phyloP scores from a whole-genome alignment of 2,797 vertebrate species.

The Pipistrellus kuhlii region DNA sequence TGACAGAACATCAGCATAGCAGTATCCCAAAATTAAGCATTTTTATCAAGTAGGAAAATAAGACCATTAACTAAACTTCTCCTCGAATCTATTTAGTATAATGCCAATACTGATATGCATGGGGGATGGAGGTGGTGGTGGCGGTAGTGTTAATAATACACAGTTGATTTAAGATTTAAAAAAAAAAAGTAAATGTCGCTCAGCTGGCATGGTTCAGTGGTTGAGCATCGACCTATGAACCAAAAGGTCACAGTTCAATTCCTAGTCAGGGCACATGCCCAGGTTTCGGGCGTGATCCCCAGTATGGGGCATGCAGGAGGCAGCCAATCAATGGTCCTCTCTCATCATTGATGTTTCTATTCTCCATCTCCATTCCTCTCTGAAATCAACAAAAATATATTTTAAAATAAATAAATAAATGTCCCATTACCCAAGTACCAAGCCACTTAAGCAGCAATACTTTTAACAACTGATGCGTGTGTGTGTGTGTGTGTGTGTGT shows the following conservation, averaged over 20 bases:
- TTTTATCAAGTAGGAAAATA: constrained; percentile 58
- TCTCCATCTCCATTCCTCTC: too few species aligned
- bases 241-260: too few species aligned
- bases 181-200: neutral
- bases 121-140: neutral
- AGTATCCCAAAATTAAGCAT: constrained; percentile 32
- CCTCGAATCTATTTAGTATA: constrained; percentile 40
- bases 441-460: constrained; percentile 47
- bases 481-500: too few species aligned
- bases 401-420: constrained; percentile 24
- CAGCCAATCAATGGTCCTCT: too few species aligned
- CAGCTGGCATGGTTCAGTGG: too few species aligned
- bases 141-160: constrained; percentile 37
- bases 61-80: constrained; percentile 61
- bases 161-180: constrained; percentile 24
- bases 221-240: too few species aligned
- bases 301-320: too few species aligned
- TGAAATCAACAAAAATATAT: too few species aligned
- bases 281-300: too few species aligned
- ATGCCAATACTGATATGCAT: neutral
- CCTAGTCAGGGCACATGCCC: too few species aligned
- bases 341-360: too few species aligned
- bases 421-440: constrained; percentile 35
- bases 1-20: neutral
- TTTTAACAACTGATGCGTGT: neutral